Evolutionary conservation across 1,140 invertebrate species (phyloP), one percentile per base, ranked within the genome.

Genomic region (Argopecten irradians): DNA sequence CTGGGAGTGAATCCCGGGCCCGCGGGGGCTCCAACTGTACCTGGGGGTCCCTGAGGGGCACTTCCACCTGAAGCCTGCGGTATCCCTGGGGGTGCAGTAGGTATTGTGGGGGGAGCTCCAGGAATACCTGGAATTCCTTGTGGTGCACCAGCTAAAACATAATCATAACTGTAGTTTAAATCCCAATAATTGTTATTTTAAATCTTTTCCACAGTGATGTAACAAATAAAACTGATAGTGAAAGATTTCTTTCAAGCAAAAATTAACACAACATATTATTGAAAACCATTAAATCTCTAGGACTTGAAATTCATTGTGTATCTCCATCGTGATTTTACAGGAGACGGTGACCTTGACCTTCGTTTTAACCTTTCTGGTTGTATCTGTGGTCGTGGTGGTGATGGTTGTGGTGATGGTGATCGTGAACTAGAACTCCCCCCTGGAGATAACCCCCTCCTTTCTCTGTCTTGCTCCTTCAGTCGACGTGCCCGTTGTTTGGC

Each of bases 401-500:
- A 71, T 71, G 55, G 55, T 71, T 71, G 55, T 28, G 55, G 55
- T 5, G 55, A 71, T 3, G n/a, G 55, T 82, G 93, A 92, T 46
- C 90, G 83, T 46, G 92, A 93, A 22, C 85, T 71, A 85, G 92
- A 92, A 33, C 34, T 16, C 86, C 89, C 84, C 39, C 88, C 90
- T 83, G 91, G 91, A 46, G 88, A 88, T 36, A 84, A 86, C 43
- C 87, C 87, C 34, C 89, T 87, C 82, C 46, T 87, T 34, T 89
- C 86, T 82, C 90, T 55, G 87, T 93, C 92, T 89, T 98, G 97
- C 93, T 99, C 98, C 95, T 98, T 99, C 91, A 97, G 97, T 94
- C 98, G 98, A 89, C 97, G 97, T 0, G 98, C 98, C 83, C 97
- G 96, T 96, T 98, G 98, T 96, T 99, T 99, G 0, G 98, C 98